phyloP scores from a whole-genome alignment of 2,797 vertebrate genomes.

The Ispidina lecontei region DNA sequence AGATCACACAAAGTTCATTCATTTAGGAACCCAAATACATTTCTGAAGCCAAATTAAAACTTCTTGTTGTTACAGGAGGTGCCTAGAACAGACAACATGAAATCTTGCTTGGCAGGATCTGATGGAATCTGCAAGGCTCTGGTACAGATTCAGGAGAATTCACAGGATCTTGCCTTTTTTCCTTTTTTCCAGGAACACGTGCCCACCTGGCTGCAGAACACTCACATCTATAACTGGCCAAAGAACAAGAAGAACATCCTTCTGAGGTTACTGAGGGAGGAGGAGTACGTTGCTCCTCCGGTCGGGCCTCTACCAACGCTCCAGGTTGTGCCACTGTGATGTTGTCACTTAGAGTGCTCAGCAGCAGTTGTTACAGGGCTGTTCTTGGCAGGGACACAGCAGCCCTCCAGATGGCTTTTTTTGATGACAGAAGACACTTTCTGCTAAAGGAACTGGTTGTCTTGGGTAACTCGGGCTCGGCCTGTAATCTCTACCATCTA shows the following conservation, averaged over 20 bases:
- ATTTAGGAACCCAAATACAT: slow-evolving; percentile 61
- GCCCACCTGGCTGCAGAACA: slow-evolving; percentile 93
- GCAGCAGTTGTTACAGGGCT: background rate
- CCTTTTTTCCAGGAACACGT: slow-evolving; percentile 83
- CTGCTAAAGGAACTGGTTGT: slow-evolving; percentile 57
- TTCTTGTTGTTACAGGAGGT: slow-evolving; percentile 40
- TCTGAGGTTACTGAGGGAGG: slow-evolving; percentile 89
- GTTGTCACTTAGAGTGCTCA: background rate
- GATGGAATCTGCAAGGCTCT: slow-evolving; percentile 41
- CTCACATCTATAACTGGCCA: slow-evolving; percentile 91
- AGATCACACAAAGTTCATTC: slow-evolving; percentile 59
- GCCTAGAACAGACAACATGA: slow-evolving; percentile 48
- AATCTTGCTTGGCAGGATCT: slow-evolving; percentile 63
- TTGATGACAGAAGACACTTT: slow-evolving; percentile 53
- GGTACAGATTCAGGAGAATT: slow-evolving; percentile 43
- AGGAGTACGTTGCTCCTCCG: slow-evolving; percentile 88
- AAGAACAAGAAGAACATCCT: slow-evolving; percentile 88
- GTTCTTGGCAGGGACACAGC: slow-evolving; percentile 13
- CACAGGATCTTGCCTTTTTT: background rate
- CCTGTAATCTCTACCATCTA: slow-evolving; percentile 22
- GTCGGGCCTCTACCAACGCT: slow-evolving; percentile 86
- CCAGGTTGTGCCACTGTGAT: slow-evolving; percentile 84
- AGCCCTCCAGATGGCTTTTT: slow-evolving; percentile 34
- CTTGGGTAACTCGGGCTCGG: slow-evolving; percentile 47
- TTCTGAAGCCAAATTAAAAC: slow-evolving; percentile 55